Base-by-base conservation (phyloP, 2,797 vertebrate species). In the Myripristis murdjan region DNA sequence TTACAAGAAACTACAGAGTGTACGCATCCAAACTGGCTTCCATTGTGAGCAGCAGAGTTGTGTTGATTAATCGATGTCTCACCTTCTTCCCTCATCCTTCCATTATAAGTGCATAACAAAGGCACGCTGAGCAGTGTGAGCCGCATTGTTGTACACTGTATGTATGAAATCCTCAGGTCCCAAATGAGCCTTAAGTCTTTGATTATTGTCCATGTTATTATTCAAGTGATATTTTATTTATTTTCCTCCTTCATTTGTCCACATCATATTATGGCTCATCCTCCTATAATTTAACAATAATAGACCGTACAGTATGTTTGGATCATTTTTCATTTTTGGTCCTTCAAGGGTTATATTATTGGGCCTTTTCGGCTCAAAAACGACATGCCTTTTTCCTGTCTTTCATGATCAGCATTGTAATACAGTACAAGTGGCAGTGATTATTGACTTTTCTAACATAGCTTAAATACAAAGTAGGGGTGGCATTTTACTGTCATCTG, bases 141-240 rank as follows among this genome's bases (percentile, higher is more conserved):
- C 77, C 39, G 33, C 78, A 51, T 85, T 52, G 67, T 74, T 70
- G 65, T 78, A 77, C 79, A 84, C 80, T 82, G 88, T 91, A 88
- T 87, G 86, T 92, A 91, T 90, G 80, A 88, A 93, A 91, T 93
- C 93, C 95, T 95, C 95, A 95, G 95, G 95, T 93, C 92, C 93
- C 88, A 93, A 91, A 91, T 87, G 91, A 95, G 95, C 95, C 94
- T 95, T 95, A 95, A 95, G 90, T 92, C 89, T 90, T 81, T 90
- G 70, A 81, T 89, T 89, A 76, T 72, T 64, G 55, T 83, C 77
- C 67, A 79, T 82, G 48, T 84, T 81, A 31, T 73, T 70, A 46
- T 84, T 79, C 18, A 12, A 81, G 60, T 78, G 22, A 59, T 0
- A 1, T 73, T 84, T 75, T 65, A 85, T 87, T 88, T 82, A 78